Evolutionary conservation across 1,140 invertebrate genomes (phyloP).

Genomic region (Drosophila repleta): DNA sequence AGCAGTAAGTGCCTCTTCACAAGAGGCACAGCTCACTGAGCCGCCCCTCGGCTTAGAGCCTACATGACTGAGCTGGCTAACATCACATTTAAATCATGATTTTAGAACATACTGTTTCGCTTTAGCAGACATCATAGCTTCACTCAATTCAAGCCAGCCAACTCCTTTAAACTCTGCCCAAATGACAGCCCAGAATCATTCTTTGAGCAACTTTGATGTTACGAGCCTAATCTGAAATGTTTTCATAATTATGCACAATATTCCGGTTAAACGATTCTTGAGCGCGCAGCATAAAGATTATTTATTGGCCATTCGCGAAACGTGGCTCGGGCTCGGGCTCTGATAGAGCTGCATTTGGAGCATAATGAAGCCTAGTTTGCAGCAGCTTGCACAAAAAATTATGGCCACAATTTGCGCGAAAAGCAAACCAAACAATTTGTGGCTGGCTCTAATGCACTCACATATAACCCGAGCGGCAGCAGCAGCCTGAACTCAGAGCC

Average conservation of each 20-base stretch:
- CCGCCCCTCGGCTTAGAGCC: no score
- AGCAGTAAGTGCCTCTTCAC: no score
- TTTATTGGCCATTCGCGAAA: conserved; percentile 23
- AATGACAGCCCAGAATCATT: not conserved
- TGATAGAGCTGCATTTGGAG: conserved; percentile 54
- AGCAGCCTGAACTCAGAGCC: not conserved
- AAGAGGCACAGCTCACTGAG: no score
- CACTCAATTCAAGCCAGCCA: no score
- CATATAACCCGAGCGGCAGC: conserved; percentile 56
- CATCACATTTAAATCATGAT: no score
- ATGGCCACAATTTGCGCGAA: conserved; percentile 76
- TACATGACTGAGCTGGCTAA: no score
- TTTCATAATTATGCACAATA: not conserved
- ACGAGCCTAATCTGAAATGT: not conserved
- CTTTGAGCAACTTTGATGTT: not conserved
- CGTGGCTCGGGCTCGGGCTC: conserved; percentile 26
- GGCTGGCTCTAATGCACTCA: conserved; percentile 78
- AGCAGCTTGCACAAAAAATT: conserved; percentile 56
- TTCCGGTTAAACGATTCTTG: not conserved
- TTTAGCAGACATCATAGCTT: no score
- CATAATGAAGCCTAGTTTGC: conserved; percentile 49
- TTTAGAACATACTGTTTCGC: no score
- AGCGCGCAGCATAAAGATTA: conserved; percentile 3
- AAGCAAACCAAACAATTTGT: conserved; percentile 77
- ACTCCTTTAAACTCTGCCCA: no score